These are phyloP conservation scores for Ictidomys tridecemlineatus DNA, from an alignment of 2,113 vertebrate species.

Conservation along the genomic window DNA sequence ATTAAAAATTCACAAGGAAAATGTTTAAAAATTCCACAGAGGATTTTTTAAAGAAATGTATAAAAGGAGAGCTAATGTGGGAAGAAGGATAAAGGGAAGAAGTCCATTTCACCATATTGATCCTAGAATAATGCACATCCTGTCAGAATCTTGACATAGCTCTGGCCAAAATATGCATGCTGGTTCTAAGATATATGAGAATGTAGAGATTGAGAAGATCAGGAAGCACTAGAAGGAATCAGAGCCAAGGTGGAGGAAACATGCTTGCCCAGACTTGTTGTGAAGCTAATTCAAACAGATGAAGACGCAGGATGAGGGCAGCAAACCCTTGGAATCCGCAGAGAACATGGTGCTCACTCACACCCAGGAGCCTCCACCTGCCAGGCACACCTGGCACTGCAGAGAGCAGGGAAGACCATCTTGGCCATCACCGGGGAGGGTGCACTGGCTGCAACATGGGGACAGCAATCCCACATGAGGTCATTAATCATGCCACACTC, in stretches of 20 bases:
- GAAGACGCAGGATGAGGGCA: too few relatives aligned
- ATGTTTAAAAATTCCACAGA: background rate
- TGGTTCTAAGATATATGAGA: background rate
- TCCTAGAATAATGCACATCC: background rate
- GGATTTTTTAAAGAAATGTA: background rate
- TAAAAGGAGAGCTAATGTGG: background rate
- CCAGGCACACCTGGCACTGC: fast-evolving
- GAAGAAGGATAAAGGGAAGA: background rate
- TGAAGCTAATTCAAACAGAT: too few relatives aligned
- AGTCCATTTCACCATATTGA: background rate
- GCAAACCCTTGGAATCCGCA: too few relatives aligned
- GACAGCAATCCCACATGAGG: background rate
- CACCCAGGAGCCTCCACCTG: fast-evolving
- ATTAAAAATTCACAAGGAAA: too few relatives aligned
- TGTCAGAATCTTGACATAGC: background rate
- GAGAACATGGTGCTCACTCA: too few relatives aligned
- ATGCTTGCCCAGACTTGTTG: too few relatives aligned
- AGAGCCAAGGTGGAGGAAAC: too few relatives aligned
- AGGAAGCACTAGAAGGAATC: too few relatives aligned
- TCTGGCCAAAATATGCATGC: background rate
- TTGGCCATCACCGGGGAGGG: fast-evolving
- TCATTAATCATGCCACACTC: too few relatives aligned
- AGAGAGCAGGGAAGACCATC: background rate
- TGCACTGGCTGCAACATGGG: background rate
- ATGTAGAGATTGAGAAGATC: background rate